Base-by-base conservation (phyloP, 2,113 vertebrate genomes). In the Rhipidura dahli region DNA sequence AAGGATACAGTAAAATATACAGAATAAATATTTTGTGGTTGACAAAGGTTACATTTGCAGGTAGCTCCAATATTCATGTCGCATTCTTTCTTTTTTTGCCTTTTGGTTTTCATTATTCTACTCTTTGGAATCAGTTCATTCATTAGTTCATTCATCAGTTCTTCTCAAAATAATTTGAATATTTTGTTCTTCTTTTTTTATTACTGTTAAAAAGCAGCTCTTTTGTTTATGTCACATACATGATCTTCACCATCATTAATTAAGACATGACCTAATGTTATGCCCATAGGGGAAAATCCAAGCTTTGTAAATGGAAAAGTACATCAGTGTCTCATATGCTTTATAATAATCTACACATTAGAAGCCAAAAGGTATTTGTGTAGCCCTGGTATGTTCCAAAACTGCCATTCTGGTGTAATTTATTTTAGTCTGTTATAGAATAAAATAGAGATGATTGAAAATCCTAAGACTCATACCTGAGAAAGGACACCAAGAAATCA, bases 231-330 rank as follows among this genome's bases (percentile, higher is more conserved):
- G 70, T 82, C 57, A 79, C 44, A 31, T 44, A 37, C 64, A 68
- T 13, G 15, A 78, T 61, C 57, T 82, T 93, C 44, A 72, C 35
- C 50, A 65, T 60, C 68, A 75, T 82, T 93, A 95, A 89, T 92
- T 93, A 93, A 94, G 61, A 83, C 61, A 91, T 96, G 78, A 88
- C 64, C 65, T 92, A 89, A 26, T 91, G 78, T 80, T 95, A 91
- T 54, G 59, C 71, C 92, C 79, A 92, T 54, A 82, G 85, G 80
- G 87, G 72, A 83, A 94, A 94, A 79, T 61, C 31, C 23, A 49
- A 75, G 72, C 63, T 96, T 94, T 94, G 80, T 87, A 93, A 92
- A 60, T 86, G 39, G 53, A 95, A 83, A 94, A 95, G 49, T 93
- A 83, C 61, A 61, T 80, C 64, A 83, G 44, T 69, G 64, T 54